phyloP scores from a whole-genome alignment of 2,797 vertebrate species.

The Notoglanidium macrostoma region DNA sequence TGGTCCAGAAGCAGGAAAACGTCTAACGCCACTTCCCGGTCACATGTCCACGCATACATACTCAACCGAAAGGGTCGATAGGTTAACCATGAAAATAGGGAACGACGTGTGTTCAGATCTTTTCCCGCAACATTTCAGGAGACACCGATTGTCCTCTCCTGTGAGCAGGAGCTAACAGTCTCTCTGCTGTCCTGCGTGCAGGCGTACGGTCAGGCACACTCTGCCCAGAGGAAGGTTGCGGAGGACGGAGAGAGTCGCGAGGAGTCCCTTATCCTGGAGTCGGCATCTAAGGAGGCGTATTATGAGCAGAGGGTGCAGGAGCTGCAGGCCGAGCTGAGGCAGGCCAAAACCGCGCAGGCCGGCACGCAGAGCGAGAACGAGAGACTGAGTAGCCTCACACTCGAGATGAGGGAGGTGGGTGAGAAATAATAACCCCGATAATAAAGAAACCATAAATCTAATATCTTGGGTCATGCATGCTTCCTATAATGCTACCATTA shows the following conservation, averaged over 20 bases:
- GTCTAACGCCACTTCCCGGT: neutral
- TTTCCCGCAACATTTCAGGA: neutral
- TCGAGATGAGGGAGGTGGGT: conserved; percentile 91
- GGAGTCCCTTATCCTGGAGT: conserved; percentile 94
- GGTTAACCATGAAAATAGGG: neutral
- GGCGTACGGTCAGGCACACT: conserved; percentile 95
- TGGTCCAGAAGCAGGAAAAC: neutral
- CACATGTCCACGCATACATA: neutral
- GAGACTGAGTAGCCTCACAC: conserved; percentile 81
- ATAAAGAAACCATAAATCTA: neutral
- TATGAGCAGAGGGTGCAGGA: conserved; percentile 94
- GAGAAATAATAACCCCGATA: neutral
- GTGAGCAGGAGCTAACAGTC: neutral
- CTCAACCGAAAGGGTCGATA: neutral
- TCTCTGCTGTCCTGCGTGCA: conserved; percentile 58
- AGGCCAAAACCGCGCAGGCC: conserved; percentile 81
- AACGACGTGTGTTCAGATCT: neutral
- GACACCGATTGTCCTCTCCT: neutral
- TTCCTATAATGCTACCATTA: neutral
- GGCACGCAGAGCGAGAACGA: conserved; percentile 90
- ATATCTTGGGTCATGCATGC: neutral
- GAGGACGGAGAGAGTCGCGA: conserved; percentile 96
- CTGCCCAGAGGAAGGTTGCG: conserved; percentile 94
- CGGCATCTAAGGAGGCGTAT: conserved; percentile 93
- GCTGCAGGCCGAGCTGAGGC: conserved; percentile 89